These are phyloP conservation scores for Plestiodon gilberti DNA, from an alignment of 2,113 vertebrate species.

Conservation along the genomic window DNA sequence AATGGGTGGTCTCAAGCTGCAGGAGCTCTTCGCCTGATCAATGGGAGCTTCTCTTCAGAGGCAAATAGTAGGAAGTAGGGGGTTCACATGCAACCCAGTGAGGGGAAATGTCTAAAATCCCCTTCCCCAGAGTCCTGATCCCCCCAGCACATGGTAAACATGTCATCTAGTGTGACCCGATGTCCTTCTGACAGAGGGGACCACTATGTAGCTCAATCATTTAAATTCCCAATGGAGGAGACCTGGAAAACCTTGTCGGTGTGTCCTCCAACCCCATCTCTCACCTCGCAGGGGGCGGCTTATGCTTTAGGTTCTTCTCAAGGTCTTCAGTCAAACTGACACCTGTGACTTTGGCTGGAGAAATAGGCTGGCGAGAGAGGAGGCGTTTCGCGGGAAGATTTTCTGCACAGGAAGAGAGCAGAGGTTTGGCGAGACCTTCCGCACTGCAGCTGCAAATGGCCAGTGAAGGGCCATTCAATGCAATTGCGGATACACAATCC, in stretches of 20 bases:
- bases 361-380: slow-evolving; percentile 53
- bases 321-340: slow-evolving; percentile 57
- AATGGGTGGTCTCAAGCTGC: too few relatives aligned
- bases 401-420: slow-evolving; percentile 51
- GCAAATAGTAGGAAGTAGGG: too few relatives aligned
- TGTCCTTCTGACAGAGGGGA: too few relatives aligned
- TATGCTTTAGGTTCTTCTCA: slow-evolving; percentile 41
- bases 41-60: too few relatives aligned
- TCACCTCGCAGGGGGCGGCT: slow-evolving; percentile 52
- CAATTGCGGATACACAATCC: not conserved
- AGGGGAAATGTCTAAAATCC: too few relatives aligned
- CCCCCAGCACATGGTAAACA: too few relatives aligned
- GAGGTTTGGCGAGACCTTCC: not conserved
- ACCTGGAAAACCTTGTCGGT: not conserved
- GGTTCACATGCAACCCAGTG: too few relatives aligned
- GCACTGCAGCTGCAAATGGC: not conserved
- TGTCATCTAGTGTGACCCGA: too few relatives aligned
- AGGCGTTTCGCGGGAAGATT: slow-evolving; percentile 43
- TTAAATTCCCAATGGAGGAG: not conserved
- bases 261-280: not conserved
- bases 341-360: slow-evolving; percentile 58
- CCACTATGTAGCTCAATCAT: too few relatives aligned
- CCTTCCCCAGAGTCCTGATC: too few relatives aligned
- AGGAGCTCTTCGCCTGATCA: too few relatives aligned
- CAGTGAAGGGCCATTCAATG: not conserved